Conservation (phyloP, 1,140 invertebrate genomes). For the Diploscapter pachys region DNA sequence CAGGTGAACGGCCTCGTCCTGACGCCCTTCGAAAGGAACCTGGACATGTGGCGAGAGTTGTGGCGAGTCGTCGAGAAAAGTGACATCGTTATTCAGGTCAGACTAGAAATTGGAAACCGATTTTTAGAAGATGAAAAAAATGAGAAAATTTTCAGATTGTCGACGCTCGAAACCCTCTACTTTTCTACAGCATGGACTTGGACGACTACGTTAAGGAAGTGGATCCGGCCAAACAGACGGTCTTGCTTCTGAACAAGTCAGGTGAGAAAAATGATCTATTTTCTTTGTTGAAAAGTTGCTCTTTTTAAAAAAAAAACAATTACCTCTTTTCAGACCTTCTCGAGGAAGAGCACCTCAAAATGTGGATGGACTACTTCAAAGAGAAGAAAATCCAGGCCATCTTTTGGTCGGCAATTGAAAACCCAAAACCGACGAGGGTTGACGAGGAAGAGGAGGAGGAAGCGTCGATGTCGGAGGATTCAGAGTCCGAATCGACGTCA, state of each 20-base stretch:
- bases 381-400: conserved; percentile 68
- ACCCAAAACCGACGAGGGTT: conserved; percentile 37
- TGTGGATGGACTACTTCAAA: conserved; percentile 84
- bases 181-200: conserved; percentile 90
- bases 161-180: conserved; percentile 89
- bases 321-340: conserved; percentile 70
- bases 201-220: conserved; percentile 87
- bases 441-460: conserved; percentile 46
- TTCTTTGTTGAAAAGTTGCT: too few relatives aligned
- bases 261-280: too few relatives aligned
- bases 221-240: conserved; percentile 70
- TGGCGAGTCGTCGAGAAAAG: conserved; percentile 96
- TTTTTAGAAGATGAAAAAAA: conserved; percentile 21
- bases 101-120: background rate
- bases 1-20: conserved; percentile 72
- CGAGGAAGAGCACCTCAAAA: conserved; percentile 73
- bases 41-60: conserved; percentile 96
- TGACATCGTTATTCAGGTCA: conserved; percentile 77
- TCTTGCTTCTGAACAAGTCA: conserved; percentile 90
- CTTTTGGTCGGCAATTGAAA: conserved; percentile 70
- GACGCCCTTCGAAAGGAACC: conserved; percentile 95
- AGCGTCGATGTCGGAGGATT: background rate
- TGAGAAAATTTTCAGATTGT: conserved; percentile 70
- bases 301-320: too few relatives aligned
- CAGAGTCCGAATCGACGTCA: conserved; percentile 26